A percentile compares a stretch with the other conserved stretches of the same genome.
Evolutionary conservation across 2,888 invertebrate species (phyloP).

Genomic region (Chrysina gloriosa): DNA sequence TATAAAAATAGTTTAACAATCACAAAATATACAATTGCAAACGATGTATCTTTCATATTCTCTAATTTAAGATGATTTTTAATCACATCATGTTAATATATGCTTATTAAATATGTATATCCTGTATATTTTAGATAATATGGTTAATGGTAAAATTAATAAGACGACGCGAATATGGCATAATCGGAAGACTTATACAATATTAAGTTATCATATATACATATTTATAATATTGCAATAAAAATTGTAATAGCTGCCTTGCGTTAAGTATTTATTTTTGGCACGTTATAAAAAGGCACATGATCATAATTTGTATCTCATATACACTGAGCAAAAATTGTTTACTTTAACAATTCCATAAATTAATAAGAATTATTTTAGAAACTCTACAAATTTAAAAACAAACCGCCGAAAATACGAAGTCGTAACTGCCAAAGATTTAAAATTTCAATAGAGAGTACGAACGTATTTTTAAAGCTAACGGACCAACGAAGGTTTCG

Average conservation of each 20-base stretch:
- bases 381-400: neutral
- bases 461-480: neutral
- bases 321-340: slow-evolving; percentile 17
- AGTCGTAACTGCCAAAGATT: no score
- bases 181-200: slow-evolving; percentile 29
- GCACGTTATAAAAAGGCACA: slow-evolving; percentile 32
- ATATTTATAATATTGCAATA: slow-evolving; percentile 30
- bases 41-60: neutral
- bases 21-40: slow-evolving; percentile 37
- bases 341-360: neutral
- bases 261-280: slow-evolving; percentile 30
- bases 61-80: slow-evolving; percentile 18
- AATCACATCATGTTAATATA: neutral
- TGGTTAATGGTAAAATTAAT: slow-evolving; percentile 10
- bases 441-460: no score
- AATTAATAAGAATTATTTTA: no score
- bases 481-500: no score
- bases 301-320: slow-evolving; percentile 1
- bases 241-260: slow-evolving; percentile 25
- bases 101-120: no score
- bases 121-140: neutral
- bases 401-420: neutral
- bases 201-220: slow-evolving; percentile 2
- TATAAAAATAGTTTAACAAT: slow-evolving; percentile 34
- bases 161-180: slow-evolving; percentile 25